Evolutionary conservation across 2,888 invertebrate species (phyloP).

Genomic region (Uropetala carovei): DNA sequence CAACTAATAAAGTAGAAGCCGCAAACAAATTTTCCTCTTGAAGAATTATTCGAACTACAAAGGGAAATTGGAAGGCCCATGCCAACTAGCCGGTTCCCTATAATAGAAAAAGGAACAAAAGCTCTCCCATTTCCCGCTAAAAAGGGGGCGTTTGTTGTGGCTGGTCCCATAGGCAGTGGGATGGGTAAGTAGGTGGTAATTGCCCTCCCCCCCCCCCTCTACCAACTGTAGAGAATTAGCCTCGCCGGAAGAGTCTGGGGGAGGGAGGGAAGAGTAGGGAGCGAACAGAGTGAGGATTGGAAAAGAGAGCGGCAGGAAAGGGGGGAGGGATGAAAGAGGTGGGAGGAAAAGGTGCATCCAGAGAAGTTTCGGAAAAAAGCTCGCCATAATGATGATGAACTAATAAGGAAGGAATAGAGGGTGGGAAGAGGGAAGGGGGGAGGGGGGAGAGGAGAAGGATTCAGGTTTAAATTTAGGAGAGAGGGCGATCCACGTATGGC

Average conservation of each 20-base stretch:
- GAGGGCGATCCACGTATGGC: no score
- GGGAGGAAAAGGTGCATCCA: background rate
- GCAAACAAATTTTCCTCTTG: background rate
- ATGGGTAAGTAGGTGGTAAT: constrained; percentile 32
- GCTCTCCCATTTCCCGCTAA: background rate
- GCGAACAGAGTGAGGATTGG: no score
- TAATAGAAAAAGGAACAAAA: constrained; percentile 25
- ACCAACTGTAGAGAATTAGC: background rate
- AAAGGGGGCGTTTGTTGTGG: constrained; percentile 26
- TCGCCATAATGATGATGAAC: background rate
- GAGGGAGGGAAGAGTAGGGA: background rate
- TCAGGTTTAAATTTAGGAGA: no score
- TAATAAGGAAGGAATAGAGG: constrained; percentile 7
- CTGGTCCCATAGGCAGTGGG: background rate
- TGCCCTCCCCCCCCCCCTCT: background rate
- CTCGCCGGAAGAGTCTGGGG: background rate
- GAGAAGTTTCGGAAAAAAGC: background rate
- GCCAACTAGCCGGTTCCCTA: background rate
- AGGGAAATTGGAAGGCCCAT: background rate
- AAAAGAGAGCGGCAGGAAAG: no score
- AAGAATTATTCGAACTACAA: background rate
- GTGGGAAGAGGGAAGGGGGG: background rate
- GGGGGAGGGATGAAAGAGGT: background rate
- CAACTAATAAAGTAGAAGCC: background rate
- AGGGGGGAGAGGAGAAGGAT: background rate